A percentile compares a stretch with the other conserved stretches of the same genome.
phyloP scores from a whole-genome alignment of 1,140 invertebrate species.

The Onthophagus taurus region DNA sequence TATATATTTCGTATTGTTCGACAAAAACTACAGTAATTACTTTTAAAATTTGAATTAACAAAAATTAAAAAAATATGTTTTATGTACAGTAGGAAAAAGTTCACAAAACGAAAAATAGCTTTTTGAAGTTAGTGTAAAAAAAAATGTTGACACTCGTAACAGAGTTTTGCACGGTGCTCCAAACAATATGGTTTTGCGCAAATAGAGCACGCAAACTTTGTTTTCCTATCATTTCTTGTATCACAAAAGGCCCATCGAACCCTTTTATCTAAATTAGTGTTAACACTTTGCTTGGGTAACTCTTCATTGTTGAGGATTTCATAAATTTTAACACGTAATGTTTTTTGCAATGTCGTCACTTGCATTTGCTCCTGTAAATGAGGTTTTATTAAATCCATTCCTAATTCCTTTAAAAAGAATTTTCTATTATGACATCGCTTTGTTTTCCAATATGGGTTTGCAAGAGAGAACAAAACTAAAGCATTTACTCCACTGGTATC shows the following conservation, averaged over 20 bases:
- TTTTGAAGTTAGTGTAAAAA: neutral
- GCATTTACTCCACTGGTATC: constrained; percentile 8
- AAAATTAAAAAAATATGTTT: neutral
- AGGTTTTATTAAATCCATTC: neutral
- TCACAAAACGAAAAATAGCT: neutral
- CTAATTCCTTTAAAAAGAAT: neutral
- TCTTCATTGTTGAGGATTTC: constrained; percentile 1
- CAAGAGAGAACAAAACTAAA: constrained; percentile 3
- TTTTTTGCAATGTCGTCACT: neutral
- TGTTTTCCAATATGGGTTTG: neutral
- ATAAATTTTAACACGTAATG: neutral
- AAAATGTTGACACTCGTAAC: neutral
- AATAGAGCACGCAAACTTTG: neutral
- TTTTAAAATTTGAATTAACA: neutral
- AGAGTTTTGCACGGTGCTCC: neutral
- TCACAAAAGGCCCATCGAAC: neutral
- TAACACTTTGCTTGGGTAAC: neutral
- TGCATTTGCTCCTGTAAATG: neutral
- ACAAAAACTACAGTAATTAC: neutral
- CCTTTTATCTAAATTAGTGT: neutral
- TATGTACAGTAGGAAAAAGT: neutral
- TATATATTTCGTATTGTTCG: neutral
- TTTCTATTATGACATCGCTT: neutral
- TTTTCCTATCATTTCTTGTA: neutral
- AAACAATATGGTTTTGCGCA: neutral